Evolutionary conservation across 2,888 invertebrate species (phyloP), one percentile per base, ranked within the genome.

Genomic region (Cephus pulcher): DNA sequence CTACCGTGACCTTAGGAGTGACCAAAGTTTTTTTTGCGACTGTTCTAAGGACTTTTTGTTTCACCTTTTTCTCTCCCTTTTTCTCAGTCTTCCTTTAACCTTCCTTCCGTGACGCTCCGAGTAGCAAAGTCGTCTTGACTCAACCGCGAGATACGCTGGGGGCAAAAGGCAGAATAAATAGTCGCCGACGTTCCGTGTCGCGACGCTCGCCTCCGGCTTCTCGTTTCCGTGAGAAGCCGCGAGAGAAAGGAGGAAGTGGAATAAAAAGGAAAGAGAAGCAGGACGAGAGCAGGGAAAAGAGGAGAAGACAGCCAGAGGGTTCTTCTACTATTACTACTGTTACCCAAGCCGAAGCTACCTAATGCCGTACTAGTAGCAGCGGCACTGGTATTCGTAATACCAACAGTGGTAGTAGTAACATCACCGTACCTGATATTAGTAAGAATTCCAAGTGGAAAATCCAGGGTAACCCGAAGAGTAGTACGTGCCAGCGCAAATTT

Each of bases 131-230:
- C 40, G 40, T 40, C 40, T 70, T 15, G 70, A 70, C 32, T 33
- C 70, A 30, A 70, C 70, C 70, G 70, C 74, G 74, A 34, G 76
- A 37, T 76, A 75, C 70, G 79, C 37, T 37, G n/a, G 40, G 73
- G 33, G 74, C 73, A 35, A 56, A 73, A 79, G 74, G 69, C 74
- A 77, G 75, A 77, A 78, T 79, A 79, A 79, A 78, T 79, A 79
- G 78, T 73, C 68, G 73, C 74, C 73, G 68, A 37, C 68, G 56
- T 34, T 35, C 34, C 75, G 68, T 73, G 73, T 71, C 73, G 76
- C 73, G 75, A 40, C 69, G 35, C n/a, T 74, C 74, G 74, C 34
- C 34, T 34, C 35, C 35, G 74, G 74, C 74, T 74, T 12, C 74
- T 74, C 74, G 74, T 70, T 70, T 70, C 70, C 70, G 70, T 70